Evolutionary conservation across 2,888 invertebrate genomes (phyloP).

Genomic region (Alcis repandata): DNA sequence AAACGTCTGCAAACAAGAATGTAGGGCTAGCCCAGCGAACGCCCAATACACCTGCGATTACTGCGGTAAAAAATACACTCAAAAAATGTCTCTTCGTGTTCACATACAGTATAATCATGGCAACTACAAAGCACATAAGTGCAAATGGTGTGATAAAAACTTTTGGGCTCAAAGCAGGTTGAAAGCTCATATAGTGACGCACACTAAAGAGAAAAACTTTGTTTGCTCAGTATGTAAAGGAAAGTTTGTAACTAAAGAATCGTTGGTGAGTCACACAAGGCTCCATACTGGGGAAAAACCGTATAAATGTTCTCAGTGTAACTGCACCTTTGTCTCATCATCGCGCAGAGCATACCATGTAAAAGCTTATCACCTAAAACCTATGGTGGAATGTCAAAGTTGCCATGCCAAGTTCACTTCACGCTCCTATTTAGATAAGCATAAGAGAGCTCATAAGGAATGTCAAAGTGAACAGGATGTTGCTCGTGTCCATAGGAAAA

Average conservation of each 20-base stretch:
- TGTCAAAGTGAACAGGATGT: neutral
- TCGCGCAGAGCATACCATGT: constrained; percentile 72
- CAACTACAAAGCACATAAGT: constrained; percentile 72
- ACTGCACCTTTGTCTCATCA: constrained; percentile 67
- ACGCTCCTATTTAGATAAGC: constrained; percentile 60
- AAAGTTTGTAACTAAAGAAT: constrained; percentile 75
- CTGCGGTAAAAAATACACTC: constrained; percentile 75
- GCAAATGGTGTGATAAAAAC: constrained; percentile 76
- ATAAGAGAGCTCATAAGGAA: constrained; percentile 58
- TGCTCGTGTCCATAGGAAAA: no score
- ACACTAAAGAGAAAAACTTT: constrained; percentile 75
- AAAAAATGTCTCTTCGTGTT: constrained; percentile 73
- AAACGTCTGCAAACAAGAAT: constrained; percentile 66
- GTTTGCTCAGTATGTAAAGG: constrained; percentile 66
- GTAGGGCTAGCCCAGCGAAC: constrained; percentile 64
- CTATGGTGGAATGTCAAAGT: constrained; percentile 63
- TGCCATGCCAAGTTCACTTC: constrained; percentile 69
- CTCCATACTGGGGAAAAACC: constrained; percentile 77
- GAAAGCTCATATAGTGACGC: constrained; percentile 76
- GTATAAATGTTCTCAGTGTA: constrained; percentile 70
- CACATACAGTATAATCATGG: constrained; percentile 79
- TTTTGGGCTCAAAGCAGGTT: constrained; percentile 75
- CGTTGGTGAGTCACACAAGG: constrained; percentile 75
- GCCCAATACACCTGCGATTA: constrained; percentile 75
- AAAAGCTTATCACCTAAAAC: constrained; percentile 64